Conservation (phyloP, 2,888 invertebrate genomes). For the Caenorhabditis wallacei region DNA sequence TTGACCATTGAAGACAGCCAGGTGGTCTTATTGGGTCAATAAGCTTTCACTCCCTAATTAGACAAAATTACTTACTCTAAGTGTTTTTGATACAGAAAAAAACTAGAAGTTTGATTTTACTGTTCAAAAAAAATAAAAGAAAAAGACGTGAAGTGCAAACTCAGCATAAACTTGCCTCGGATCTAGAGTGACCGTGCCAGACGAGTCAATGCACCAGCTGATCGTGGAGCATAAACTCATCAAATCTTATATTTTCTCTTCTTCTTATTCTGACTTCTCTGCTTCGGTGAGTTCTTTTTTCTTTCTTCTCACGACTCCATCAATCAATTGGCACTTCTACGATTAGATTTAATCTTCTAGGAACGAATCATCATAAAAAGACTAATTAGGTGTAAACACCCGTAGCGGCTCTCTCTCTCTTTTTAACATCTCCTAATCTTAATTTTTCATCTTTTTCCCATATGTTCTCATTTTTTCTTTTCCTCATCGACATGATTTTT, state of each 20-base stretch:
- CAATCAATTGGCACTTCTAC: constrained; percentile 16
- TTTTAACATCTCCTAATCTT: constrained; percentile 36
- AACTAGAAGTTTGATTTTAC: neutral
- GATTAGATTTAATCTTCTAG: constrained; percentile 22
- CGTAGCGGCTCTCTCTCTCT: constrained; percentile 29
- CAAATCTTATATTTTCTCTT: neutral
- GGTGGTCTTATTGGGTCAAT: constrained; percentile 50
- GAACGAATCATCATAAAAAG: constrained; percentile 27
- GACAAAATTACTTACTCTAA: constrained; percentile 25
- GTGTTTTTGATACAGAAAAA: constrained; percentile 3
- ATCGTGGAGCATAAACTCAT: no score
- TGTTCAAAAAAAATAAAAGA: no score
- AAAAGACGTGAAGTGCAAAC: no score
- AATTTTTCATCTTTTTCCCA: constrained; percentile 7
- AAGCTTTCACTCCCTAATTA: constrained; percentile 28
- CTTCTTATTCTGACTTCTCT: neutral
- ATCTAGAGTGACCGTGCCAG: no score
- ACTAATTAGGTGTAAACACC: constrained; percentile 53
- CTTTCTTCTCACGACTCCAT: constrained; percentile 4
- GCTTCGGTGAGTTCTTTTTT: constrained; percentile 17
- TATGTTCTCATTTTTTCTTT: constrained; percentile 1
- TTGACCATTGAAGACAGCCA: constrained; percentile 40
- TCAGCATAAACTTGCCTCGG: no score
- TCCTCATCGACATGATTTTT: constrained; percentile 17
- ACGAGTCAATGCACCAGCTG: no score